A percentile compares a stretch with the other conserved stretches of the same genome.
These are phyloP conservation scores for Felis chaus DNA, from an alignment of 2,113 vertebrate genomes.

Conservation along the genomic window DNA sequence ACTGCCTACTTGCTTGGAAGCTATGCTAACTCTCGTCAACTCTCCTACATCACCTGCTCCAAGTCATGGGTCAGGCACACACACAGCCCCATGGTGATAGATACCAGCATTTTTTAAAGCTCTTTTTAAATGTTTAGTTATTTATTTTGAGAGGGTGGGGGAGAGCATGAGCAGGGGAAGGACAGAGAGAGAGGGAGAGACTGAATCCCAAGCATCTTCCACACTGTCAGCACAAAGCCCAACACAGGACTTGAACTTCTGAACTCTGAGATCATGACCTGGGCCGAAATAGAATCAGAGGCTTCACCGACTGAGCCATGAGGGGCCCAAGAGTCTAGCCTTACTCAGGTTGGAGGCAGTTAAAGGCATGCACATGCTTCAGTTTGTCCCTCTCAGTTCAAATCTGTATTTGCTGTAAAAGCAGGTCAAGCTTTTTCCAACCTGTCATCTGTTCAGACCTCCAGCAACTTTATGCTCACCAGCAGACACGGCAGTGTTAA, in stretches of 20 bases:
- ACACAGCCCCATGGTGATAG: accelerated
- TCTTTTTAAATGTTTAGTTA: too few relatives aligned
- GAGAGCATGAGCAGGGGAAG: too few relatives aligned
- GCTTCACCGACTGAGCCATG: too few relatives aligned
- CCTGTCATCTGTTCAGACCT: background rate
- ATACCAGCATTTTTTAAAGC: background rate
- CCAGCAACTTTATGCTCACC: background rate
- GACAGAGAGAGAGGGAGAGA: too few relatives aligned
- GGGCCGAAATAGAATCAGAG: too few relatives aligned
- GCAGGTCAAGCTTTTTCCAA: background rate
- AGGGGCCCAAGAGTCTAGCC: background rate
- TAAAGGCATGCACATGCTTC: background rate
- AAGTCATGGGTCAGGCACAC: background rate
- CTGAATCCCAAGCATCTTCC: too few relatives aligned
- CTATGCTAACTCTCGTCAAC: background rate
- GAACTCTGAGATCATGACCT: too few relatives aligned
- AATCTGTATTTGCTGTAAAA: background rate
- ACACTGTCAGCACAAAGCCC: too few relatives aligned
- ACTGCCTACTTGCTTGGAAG: accelerated
- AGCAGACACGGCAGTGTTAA: background rate
- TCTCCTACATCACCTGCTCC: background rate
- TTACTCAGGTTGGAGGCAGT: background rate
- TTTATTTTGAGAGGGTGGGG: too few relatives aligned
- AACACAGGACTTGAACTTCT: too few relatives aligned
- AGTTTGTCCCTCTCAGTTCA: background rate